Conservation (phyloP, 2,113 vertebrate genomes). For the Neomonachus schauinslandi region DNA sequence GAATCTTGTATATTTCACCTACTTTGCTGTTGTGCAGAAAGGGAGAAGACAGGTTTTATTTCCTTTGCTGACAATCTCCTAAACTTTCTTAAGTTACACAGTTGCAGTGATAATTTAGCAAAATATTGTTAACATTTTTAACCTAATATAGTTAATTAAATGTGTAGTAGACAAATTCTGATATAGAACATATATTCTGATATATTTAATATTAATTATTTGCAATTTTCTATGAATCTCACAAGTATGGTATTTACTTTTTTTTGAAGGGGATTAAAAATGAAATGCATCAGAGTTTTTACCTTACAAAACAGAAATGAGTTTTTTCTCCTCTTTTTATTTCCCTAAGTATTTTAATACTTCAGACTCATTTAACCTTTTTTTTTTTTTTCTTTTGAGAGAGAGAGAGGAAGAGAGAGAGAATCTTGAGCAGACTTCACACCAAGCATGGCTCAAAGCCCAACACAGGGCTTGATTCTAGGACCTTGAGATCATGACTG, state of each 20-base stretch:
- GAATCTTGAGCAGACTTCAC: neutral
- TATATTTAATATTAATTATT: neutral
- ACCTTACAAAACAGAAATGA: neutral
- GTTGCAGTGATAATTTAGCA: neutral
- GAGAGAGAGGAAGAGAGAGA: neutral
- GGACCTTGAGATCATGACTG: neutral
- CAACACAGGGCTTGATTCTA: neutral
- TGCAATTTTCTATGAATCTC: neutral
- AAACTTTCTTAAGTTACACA: neutral
- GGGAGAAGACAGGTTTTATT: neutral
- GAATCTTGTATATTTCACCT: neutral
- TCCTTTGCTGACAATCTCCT: neutral
- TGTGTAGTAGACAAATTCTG: neutral
- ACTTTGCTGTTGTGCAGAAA: no score
- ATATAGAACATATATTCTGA: neutral
- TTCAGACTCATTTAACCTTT: neutral
- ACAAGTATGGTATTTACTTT: neutral
- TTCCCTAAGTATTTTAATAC: neutral
- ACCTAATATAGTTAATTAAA: neutral
- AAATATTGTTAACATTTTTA: neutral
- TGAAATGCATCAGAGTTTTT: neutral
- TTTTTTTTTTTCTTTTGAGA: neutral
- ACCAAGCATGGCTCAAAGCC: neutral
- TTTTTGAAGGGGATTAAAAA: neutral
- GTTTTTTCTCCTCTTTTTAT: neutral